phyloP scores from a whole-genome alignment of 2,113 vertebrate genomes.

The Picathartes gymnocephalus region DNA sequence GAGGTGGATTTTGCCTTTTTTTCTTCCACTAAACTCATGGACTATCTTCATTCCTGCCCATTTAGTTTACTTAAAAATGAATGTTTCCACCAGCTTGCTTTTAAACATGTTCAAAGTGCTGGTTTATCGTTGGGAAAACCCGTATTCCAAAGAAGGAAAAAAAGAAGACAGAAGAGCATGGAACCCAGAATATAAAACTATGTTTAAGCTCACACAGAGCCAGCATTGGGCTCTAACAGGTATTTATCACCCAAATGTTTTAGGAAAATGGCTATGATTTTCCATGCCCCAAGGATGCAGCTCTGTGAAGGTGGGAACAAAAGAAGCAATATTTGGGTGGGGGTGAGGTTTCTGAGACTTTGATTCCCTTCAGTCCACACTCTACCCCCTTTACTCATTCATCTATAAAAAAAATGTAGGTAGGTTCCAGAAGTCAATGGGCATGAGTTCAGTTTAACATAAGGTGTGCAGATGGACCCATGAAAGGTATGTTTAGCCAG shows the following conservation, averaged over 20 bases:
- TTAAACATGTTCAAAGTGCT: neutral
- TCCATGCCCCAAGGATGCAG: neutral
- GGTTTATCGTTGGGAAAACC: neutral
- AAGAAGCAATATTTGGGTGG: neutral
- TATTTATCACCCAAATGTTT: neutral
- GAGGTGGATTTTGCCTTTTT: neutral
- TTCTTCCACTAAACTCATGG: neutral
- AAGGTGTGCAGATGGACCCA: neutral
- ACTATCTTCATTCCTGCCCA: neutral
- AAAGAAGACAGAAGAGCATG: neutral
- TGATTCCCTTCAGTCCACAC: neutral
- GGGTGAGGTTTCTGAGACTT: neutral
- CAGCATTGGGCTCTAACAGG: neutral
- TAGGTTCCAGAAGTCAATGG: neutral
- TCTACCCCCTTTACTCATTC: neutral
- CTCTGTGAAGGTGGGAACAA: neutral
- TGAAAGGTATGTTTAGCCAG: neutral
- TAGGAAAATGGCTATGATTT: neutral
- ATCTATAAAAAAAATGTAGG: neutral
- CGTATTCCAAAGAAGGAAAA: neutral
- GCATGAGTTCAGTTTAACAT: neutral
- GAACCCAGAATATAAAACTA: neutral
- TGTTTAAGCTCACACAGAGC: neutral
- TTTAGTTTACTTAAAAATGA: neutral
- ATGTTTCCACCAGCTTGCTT: neutral